Conservation (phyloP, 2,113 vertebrate genomes). For the Atrichornis clamosus region DNA sequence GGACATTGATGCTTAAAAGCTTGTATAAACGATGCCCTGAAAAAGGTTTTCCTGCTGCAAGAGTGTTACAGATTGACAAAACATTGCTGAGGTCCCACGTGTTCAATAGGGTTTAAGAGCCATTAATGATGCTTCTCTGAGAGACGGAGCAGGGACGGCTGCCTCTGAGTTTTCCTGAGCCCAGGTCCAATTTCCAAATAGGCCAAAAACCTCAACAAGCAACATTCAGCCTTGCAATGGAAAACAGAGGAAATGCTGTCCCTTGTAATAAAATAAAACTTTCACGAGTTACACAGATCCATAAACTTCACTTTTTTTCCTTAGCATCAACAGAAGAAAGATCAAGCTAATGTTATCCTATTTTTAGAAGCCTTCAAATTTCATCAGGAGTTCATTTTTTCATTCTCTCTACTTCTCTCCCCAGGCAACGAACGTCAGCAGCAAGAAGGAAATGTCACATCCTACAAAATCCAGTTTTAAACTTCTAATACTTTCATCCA, state of each 20-base stretch:
- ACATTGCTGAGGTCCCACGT: background rate
- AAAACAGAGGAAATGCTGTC: background rate
- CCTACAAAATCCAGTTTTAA: background rate
- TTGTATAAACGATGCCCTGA: fast-evolving
- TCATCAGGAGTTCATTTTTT: background rate
- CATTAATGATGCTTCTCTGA: background rate
- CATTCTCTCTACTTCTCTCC: background rate
- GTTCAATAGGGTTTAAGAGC: background rate
- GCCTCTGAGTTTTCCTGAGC: background rate
- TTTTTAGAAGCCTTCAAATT: background rate
- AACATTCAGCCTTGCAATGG: background rate
- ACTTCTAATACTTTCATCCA: background rate
- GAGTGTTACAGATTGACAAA: background rate
- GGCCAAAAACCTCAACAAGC: background rate
- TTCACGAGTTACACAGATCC: background rate
- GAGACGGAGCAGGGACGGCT: background rate
- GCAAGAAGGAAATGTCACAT: conserved; percentile 5
- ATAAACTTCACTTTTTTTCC: background rate
- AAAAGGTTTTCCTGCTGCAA: background rate
- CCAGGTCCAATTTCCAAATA: background rate
- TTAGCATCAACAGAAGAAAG: background rate
- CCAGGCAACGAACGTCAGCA: background rate
- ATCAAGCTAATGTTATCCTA: background rate
- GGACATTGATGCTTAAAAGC: background rate
- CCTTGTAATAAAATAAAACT: background rate